phyloP scores from a whole-genome alignment of 2,888 invertebrate species.

The Acronicta alni region DNA sequence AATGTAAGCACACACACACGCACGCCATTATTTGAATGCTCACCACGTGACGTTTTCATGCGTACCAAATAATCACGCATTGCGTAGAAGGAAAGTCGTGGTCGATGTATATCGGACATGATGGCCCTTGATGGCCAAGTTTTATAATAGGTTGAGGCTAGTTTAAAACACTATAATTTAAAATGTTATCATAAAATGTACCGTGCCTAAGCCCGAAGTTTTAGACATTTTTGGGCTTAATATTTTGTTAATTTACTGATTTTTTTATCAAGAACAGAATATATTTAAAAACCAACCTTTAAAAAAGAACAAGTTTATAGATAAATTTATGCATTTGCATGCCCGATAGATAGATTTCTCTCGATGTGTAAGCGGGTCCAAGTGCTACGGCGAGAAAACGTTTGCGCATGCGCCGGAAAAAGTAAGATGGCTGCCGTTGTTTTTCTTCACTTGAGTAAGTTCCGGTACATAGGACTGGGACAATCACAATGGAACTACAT shows the following conservation, averaged over 20 bases:
- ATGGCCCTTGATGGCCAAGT: neutral
- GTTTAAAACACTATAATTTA: too few relatives aligned
- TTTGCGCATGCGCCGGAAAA: slow-evolving; percentile 34
- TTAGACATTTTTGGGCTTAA: too few relatives aligned
- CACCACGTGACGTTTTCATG: slow-evolving; percentile 41
- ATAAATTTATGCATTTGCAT: too few relatives aligned
- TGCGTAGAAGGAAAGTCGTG: slow-evolving; percentile 44
- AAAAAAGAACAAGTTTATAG: too few relatives aligned
- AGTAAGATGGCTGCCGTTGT: slow-evolving; percentile 36
- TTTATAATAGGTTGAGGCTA: neutral
- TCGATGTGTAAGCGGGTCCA: slow-evolving; percentile 6
- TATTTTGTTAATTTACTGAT: too few relatives aligned
- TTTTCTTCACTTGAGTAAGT: slow-evolving; percentile 29
- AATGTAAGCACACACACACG: slow-evolving; percentile 32
- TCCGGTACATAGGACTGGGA: too few relatives aligned
- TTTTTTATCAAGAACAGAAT: too few relatives aligned
- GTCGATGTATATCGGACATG: neutral
- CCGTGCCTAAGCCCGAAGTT: too few relatives aligned
- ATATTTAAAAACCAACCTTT: too few relatives aligned
- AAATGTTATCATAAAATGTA: too few relatives aligned
- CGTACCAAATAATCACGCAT: slow-evolving; percentile 23
- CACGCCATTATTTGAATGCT: slow-evolving; percentile 48
- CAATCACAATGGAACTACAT: too few relatives aligned
- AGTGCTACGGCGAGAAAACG: slow-evolving; percentile 29
- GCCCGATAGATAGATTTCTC: neutral